A percentile compares a stretch with the other conserved stretches of the same genome.
Evolutionary conservation across 2,113 vertebrate genomes (phyloP).

Genomic region (Hemicordylus capensis): DNA sequence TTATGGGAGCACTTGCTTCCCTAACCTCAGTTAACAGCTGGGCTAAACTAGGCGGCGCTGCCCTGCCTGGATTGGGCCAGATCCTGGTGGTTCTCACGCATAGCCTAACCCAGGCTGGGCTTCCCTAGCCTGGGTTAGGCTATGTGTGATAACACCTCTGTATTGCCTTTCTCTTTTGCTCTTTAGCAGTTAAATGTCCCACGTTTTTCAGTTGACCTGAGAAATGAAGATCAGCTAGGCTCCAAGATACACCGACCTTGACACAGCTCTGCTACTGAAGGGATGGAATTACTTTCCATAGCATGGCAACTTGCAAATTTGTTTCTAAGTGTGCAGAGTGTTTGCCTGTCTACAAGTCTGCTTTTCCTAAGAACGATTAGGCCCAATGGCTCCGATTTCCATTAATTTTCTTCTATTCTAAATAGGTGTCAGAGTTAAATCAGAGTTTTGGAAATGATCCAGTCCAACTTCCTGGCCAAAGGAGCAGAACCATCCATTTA

Average conservation of each 20-base stretch:
- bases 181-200: background rate
- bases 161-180: background rate
- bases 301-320: background rate
- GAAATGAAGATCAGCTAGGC: background rate
- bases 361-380: background rate
- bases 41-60: too few relatives aligned
- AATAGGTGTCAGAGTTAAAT: too few relatives aligned
- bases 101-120: too few relatives aligned
- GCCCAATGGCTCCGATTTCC: background rate
- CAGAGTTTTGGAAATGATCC: background rate
- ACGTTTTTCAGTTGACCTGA: background rate
- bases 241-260: background rate
- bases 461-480: background rate
- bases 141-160: too few relatives aligned
- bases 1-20: too few relatives aligned
- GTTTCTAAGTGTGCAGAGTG: background rate
- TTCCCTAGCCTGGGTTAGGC: too few relatives aligned
- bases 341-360: background rate
- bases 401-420: background rate
- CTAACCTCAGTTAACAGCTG: too few relatives aligned
- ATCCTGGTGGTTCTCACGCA: too few relatives aligned
- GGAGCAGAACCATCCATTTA: background rate
- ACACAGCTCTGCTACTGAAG: background rate
- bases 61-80: too few relatives aligned
- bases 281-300: background rate